Evolutionary conservation across 1,140 invertebrate genomes (phyloP), one percentile per base, ranked within the genome.

Genomic region (Bombus breviceps): DNA sequence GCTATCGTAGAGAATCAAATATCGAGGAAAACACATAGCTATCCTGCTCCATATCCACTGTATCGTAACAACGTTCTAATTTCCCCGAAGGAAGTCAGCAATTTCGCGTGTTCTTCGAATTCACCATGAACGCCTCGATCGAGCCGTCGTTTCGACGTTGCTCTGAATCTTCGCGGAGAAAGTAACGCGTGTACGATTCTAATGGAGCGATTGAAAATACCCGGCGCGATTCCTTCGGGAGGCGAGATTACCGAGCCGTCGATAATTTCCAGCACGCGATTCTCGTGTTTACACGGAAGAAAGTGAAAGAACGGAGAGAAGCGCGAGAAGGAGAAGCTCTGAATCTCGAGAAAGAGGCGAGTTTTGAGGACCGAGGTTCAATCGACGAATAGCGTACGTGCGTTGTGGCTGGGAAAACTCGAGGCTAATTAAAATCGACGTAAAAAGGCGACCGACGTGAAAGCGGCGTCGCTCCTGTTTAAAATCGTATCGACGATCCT

Each of bases 341-440:
- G 18, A 22, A 8, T 22, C 47, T 53, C 5, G 18, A 8, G 47
- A 53, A 57, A 25, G 5, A 57, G 12, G 12, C 74, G 74, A 15
- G 41, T 53, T 53, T 6, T 5, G 18, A 28, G 15, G 71, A 74
- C 32, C 39, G 22, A 47, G 62, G 28, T 18, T 66, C n/a, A 15
- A 66, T 66, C 32, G n/a, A 32, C 62, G 64, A 34, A 66, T 8
- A 53, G 47, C n/a, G 32, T 32, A 18, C 47, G 18, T 53, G 47
- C 47, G 18, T 6, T 0, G 47, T 22, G 47, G 18, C 64, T 32
- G 15, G 32, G n/a, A 66, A 66, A 66, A 66, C 32, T 6, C 15
- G 8, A 1, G 2, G 85, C 90, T 93, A 94, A 94, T 94, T 93
- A 93, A 90, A 88, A 92, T 92, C 83, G 74, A 68, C 85, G 83